These are phyloP conservation scores for Pseudococcus viburni DNA, from an alignment of 2,888 invertebrate genomes.

Conservation along the genomic window DNA sequence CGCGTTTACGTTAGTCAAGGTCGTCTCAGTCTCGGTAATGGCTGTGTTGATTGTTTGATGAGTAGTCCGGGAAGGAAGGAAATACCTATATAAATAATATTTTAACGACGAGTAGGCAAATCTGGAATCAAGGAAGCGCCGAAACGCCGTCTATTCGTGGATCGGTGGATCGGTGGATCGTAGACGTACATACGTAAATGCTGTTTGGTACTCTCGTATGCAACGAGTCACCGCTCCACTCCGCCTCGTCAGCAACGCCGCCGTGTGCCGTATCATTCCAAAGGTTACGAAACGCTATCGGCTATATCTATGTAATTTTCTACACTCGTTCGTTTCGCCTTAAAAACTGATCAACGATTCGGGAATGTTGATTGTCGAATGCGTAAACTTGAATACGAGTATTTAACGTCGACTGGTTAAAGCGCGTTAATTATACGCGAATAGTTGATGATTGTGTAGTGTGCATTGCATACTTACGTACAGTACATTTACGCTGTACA, in stretches of 20 bases:
- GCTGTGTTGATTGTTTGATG: conserved; percentile 10
- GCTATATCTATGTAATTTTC: conserved; percentile 59
- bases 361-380: conserved; percentile 52
- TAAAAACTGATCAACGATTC: conserved; percentile 42
- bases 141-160: no score
- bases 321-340: conserved; percentile 35
- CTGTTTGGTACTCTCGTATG: neutral
- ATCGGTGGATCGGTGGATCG: no score
- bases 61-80: neutral
- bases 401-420: conserved; percentile 53
- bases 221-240: neutral
- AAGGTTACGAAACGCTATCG: conserved; percentile 57
- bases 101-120: neutral
- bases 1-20: conserved; percentile 4
- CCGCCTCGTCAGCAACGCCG: neutral
- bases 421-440: conserved; percentile 14
- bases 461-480: neutral
- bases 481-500: neutral
- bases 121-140: conserved; percentile 27
- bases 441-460: neutral
- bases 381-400: conserved; percentile 57
- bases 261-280: conserved; percentile 24
- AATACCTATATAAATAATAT: neutral
- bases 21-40: conserved; percentile 16
- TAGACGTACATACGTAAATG: neutral